Base-by-base conservation (phyloP, 2,113 vertebrate species). In the Falcunculus frontatus region DNA sequence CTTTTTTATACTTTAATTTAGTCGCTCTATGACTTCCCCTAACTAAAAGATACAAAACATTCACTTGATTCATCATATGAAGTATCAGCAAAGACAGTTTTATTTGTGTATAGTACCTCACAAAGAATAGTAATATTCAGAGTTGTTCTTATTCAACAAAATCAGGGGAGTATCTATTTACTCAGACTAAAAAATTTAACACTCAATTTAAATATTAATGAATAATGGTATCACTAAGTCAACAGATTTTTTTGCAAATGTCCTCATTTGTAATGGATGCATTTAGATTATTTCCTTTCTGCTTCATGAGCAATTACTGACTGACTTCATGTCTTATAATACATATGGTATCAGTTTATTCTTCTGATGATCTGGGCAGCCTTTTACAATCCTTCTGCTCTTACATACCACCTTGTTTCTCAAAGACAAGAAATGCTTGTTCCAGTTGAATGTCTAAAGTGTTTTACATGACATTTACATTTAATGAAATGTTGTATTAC, bases 391-490 rank as follows among this genome's bases (percentile, higher is more conserved):
- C 33, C 6, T 76, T 69, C 18, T 78, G 11, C 52, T 87, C 35
- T 67, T 56, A 44, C 8, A 35, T 35, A 81, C 19, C 60, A 74
- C 52, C 49, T 89, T 72, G 35, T 44, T 84, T 14, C 47, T 94
- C 64, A 86, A 84, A 93, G 65, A 35, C 50, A 30, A 55, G 4
- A 79, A 93, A 63, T 2, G 0, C 14, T 76, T 80, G 42, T 91
- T 91, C 64, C 79, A 83, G 62, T 21, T 88, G 57, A 85, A 55
- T 60, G 52, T 73, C 49, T 79, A 18, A 85, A 83, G 18, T 86
- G 75, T 90, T 95, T 95, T 80, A 92, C 94, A 95, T 68, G 88
- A 63, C 74, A 73, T 85, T 93, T 92, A 80, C 72, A 56, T 85
- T 93, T 96, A 93, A 87, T 73, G 62, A 90, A 93, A 79, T 27